A percentile compares a stretch with the other conserved stretches of the same genome.
These are phyloP conservation scores for Epicauta chinensis DNA, from an alignment of 1,140 invertebrate species.

Conservation along the genomic window DNA sequence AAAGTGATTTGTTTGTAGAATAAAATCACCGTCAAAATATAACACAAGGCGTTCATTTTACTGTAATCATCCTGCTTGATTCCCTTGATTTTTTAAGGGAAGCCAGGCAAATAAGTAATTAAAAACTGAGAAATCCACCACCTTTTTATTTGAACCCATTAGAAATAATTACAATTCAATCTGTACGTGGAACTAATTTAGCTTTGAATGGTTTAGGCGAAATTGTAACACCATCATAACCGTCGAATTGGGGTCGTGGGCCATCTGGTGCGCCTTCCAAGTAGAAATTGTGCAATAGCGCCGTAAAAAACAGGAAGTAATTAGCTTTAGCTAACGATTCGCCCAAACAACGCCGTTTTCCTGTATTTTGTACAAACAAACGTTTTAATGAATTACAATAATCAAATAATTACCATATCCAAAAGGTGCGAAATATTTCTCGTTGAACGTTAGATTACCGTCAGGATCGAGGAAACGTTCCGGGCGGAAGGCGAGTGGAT, in stretches of 20 bases:
- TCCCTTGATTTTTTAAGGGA: too few species aligned
- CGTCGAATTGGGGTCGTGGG: slow-evolving; percentile 30
- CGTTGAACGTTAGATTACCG: slow-evolving; percentile 50
- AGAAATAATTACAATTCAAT: too few species aligned
- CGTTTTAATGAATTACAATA: slow-evolving; percentile 2
- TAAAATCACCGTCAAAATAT: slow-evolving; percentile 37
- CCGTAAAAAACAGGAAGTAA: slow-evolving; percentile 49
- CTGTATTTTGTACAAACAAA: slow-evolving; percentile 3
- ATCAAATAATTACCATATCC: slow-evolving; percentile 53
- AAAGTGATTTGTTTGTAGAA: slow-evolving; percentile 42
- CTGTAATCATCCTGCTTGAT: too few species aligned
- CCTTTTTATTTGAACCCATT: too few species aligned
- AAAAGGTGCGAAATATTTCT: slow-evolving; percentile 61
- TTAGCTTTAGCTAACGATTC: slow-evolving; percentile 51
- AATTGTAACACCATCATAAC: slow-evolving; percentile 47
- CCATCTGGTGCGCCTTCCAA: slow-evolving; percentile 41
- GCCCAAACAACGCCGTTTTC: slow-evolving; percentile 55
- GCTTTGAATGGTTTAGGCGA: slow-evolving; percentile 42
- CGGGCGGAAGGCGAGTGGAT: slow-evolving; percentile 62
- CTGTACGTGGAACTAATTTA: slow-evolving; percentile 17
- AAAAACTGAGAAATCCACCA: too few species aligned
- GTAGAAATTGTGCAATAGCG: slow-evolving; percentile 47
- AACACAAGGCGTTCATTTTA: not conserved
- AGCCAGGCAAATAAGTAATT: too few species aligned
- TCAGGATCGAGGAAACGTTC: slow-evolving; percentile 62